Base-by-base conservation (phyloP, 2,113 vertebrate species). In the Numenius arquata region DNA sequence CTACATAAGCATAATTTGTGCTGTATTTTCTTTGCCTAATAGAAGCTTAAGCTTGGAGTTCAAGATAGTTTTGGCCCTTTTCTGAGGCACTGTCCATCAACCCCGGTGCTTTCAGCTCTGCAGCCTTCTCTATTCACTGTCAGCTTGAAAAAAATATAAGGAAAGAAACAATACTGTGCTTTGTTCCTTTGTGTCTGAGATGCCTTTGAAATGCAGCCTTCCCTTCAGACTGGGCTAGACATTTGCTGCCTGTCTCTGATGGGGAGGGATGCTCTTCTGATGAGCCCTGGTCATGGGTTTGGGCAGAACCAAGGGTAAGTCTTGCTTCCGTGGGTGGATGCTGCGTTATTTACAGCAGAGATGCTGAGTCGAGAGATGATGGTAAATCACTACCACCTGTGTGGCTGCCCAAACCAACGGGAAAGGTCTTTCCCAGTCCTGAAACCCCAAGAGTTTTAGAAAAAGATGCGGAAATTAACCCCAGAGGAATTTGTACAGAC, bases 21-120 rank as follows among this genome's bases (percentile, higher is more conserved):
- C 70, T 30, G 55, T 96, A 48, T 96, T 96, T 96, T 96, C 89
- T 96, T 94, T 96, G 89, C 59, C 94, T 96, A 82, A 92, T 63
- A 72, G 87, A 61, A 94, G 67, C 18, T 94, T 92, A 88, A 91
- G 77, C 81, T 85, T 70, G 84, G 65, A 95, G 87, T 80, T 87
- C 48, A 95, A 96, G 91, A 93, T 65, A 29, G 62, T 87, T 92
- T 93, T 85, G 87, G 91, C 77, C 77, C 87, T 95, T 79, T 79
- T 23, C 87, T 92, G 92, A 94, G 89, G 88, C 27, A 17, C 50
- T 53, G 70, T 52, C 55, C 84, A 62, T 94, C 89, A 94, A 1
- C 19, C 32, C 34, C 32, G 17, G 62, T 8, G 66, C 62, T 94
- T 93, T 89, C 71, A 80, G 77, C 80, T 85, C 87, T 0, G 1